Base-by-base conservation (phyloP, 2,113 vertebrate genomes). In the Morone saxatilis region DNA sequence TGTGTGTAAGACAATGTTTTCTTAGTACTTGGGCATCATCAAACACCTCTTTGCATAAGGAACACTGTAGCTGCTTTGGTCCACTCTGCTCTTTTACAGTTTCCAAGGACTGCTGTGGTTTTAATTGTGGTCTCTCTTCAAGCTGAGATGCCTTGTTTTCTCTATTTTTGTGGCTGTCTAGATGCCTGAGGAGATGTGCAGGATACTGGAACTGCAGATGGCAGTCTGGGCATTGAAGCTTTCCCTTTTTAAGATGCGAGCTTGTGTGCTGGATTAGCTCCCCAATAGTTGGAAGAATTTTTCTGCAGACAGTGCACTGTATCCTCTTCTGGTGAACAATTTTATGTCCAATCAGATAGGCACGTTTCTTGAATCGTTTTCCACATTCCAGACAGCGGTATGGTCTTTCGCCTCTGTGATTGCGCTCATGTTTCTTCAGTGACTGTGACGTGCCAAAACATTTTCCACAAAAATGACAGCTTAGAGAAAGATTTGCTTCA, bases 241-340 rank as follows among this genome's bases (percentile, higher is more conserved):
- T 82, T 40, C 94, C 94, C 45, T 78, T 94, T 80, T 93, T 92
- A 16, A 63, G 78, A 78, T 96, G 95, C 16, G 89, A 65, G 13
- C 77, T 85, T 83, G 93, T 91, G 77, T 96, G 96, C 43, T 95
- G 91, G 47, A 96, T 84, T 68, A 96, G 86, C 71, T 95, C 94
- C 71, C 86, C 87, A 80, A 95, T 83, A 41, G 85, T 92, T 54
- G 91, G 89, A 56, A 96, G 57, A 74, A 95, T 85, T 84, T 94
- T 93, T 80, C 69, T 90, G 80, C 96, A 96, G 63, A 94, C 92
- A n/a, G 93, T 94, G 83, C 96, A 96, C 76, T 95, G 94, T 86
- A 95, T 90, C 76, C 78, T 95, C 66, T 89, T 87, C 78, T 91
- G 91, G 60, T 96, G 95, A 43, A 91, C 78, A 20, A 71, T 87